phyloP scores from a whole-genome alignment of 2,113 vertebrate genomes.

The Megalops atlanticus region DNA sequence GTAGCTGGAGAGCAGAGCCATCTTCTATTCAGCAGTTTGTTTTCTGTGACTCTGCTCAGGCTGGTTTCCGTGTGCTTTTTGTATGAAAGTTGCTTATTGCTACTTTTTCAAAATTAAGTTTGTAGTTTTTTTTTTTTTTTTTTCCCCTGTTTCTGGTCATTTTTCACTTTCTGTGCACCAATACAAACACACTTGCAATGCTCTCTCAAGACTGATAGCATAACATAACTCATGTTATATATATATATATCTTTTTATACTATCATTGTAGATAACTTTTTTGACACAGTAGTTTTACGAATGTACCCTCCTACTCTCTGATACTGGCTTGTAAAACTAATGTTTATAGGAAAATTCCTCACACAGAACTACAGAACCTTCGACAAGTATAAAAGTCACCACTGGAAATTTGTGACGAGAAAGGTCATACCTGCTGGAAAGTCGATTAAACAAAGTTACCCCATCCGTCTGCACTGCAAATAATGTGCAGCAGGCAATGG shows the following conservation, averaged over 20 bases:
- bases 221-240: no score
- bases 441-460: background rate
- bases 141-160: no score
- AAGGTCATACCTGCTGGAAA: background rate
- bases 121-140: no score
- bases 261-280: no score
- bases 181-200: background rate
- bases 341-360: background rate
- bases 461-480: background rate
- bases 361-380: background rate
- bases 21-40: no score
- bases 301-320: background rate
- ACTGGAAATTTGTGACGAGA: background rate
- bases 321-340: background rate
- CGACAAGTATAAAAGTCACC: background rate
- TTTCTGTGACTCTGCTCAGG: no score
- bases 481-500: background rate
- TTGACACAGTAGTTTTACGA: background rate
- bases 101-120: no score
- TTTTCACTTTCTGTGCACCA: no score
- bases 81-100: no score
- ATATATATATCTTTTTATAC: no score
- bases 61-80: no score
- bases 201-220: background rate
- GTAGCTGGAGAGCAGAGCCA: no score